Conservation (phyloP, 2,797 vertebrate genomes). For the Crypturellus tataupa region DNA sequence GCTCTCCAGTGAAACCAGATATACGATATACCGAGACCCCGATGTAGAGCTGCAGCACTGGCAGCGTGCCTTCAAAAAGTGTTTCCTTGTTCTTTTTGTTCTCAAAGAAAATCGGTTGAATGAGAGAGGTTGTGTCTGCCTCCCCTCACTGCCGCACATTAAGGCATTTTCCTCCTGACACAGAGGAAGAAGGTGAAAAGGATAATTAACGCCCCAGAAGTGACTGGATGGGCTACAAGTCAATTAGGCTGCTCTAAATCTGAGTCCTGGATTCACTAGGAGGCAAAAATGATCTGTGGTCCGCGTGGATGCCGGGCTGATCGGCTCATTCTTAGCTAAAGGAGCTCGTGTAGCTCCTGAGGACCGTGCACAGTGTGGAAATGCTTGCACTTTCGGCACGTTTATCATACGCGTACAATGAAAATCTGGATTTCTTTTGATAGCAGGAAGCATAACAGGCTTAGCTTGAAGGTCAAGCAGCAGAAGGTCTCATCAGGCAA, state of each 20-base stretch:
- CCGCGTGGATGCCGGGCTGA: slow-evolving; percentile 35
- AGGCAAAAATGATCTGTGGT: slow-evolving; percentile 54
- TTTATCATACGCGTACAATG: background rate
- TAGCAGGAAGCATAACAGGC: background rate
- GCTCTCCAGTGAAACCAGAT: background rate
- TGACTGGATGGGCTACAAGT: slow-evolving; percentile 51
- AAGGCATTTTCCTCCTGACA: slow-evolving; percentile 47
- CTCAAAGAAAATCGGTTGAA: slow-evolving; percentile 45
- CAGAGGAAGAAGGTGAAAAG: slow-evolving; percentile 68
- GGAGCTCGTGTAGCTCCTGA: background rate
- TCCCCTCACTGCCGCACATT: slow-evolving; percentile 49
- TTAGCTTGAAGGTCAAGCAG: slow-evolving; percentile 36
- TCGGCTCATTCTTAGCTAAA: background rate
- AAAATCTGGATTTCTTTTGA: background rate
- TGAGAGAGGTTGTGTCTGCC: slow-evolving; percentile 23
- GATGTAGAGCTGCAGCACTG: background rate
- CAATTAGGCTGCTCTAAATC: slow-evolving; percentile 66
- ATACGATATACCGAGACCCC: background rate
- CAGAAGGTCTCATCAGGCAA: slow-evolving; percentile 7
- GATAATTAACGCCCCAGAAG: slow-evolving; percentile 61
- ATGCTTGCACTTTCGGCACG: background rate
- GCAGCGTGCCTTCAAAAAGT: background rate
- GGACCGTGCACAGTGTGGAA: slow-evolving; percentile 34
- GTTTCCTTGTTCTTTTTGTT: background rate
- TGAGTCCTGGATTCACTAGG: slow-evolving; percentile 57